Evolutionary conservation across 92 coral and sea anemone genomes (phyloP), one percentile per base, ranked within the genome.

Genomic region (Desmophyllum pertusum): DNA sequence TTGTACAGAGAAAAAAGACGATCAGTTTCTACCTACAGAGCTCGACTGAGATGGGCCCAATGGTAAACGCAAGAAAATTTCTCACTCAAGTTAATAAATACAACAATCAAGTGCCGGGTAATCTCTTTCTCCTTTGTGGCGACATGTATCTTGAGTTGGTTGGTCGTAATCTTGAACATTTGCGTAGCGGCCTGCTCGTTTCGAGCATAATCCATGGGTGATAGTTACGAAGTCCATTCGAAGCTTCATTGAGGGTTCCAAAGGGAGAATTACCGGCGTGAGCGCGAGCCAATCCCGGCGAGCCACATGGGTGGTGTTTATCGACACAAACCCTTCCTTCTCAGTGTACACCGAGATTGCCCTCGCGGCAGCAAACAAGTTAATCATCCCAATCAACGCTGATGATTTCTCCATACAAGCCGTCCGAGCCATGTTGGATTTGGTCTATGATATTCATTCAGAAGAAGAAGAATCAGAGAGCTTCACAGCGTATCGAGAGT

Each of bases 331-430:
- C 51, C 84, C 84, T 48, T 13, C 84, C 18, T 80, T 80, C 35
- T 67, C 84, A 33, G 65, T 68, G 37, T 80, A 67, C 66, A 80
- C 84, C 65, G 84, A 67, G 51, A 80, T 80, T 45, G 84, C 84
- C 13, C 67, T 80, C n/a, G 84, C 68, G 6, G 84, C 65, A 50
- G 84, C 76, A 52, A 67, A 19, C 29, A 80, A 80, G 77, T 5
- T 80, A 45, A 70, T 80, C 39, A 80, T 80, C 18, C 76, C 84
- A 19, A 80, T 80, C 19, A 68, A 68, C 10, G 76, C 84, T 10
- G 84, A 80, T 27, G 76, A 80, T 38, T 80, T 80, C 35, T 80
- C 76, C 35, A 19, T 19, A 0, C 23, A 68, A 27, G 76, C 84
- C 37, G 76, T 80, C 8, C 67, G 51, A 18, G 40, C 64, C 1